These are phyloP conservation scores for Siphamia tubifer DNA, from an alignment of 2,113 vertebrate genomes.

Conservation along the genomic window DNA sequence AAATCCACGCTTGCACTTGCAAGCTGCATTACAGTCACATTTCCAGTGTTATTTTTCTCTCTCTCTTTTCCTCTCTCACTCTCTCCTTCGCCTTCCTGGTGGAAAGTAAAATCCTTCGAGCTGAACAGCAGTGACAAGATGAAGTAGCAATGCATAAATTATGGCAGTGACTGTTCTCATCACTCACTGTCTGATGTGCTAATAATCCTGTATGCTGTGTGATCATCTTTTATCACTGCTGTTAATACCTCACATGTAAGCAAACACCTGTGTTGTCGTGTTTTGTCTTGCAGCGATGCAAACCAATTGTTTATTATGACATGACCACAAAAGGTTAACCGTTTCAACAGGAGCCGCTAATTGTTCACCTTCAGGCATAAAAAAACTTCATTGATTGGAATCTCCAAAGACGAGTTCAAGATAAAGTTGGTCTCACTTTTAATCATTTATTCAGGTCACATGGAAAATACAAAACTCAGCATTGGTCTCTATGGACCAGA, in stretches of 20 bases:
- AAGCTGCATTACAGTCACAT: conserved; percentile 75
- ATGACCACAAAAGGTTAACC: neutral
- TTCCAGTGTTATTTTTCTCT: conserved; percentile 55
- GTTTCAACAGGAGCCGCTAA: neutral
- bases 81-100: conserved; percentile 42
- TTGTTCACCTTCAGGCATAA: neutral
- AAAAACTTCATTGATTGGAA: too few relatives aligned
- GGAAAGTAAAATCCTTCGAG: conserved; percentile 67
- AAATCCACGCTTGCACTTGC: conserved; percentile 76
- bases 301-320: conserved; percentile 14
- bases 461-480: too few relatives aligned
- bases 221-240: conserved; percentile 48
- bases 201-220: conserved; percentile 49
- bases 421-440: too few relatives aligned
- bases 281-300: neutral
- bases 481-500: too few relatives aligned
- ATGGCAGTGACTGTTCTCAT: conserved; percentile 60
- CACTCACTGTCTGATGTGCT: conserved; percentile 57
- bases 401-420: too few relatives aligned
- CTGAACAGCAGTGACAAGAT: conserved; percentile 66
- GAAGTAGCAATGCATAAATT: conserved; percentile 73
- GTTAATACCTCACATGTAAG: conserved; percentile 37
- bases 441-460: too few relatives aligned
- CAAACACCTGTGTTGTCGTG: conserved; percentile 6
- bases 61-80: conserved; percentile 6